phyloP scores from a whole-genome alignment of 1,140 invertebrate species.

The Tyrophagus putrescentiae region DNA sequence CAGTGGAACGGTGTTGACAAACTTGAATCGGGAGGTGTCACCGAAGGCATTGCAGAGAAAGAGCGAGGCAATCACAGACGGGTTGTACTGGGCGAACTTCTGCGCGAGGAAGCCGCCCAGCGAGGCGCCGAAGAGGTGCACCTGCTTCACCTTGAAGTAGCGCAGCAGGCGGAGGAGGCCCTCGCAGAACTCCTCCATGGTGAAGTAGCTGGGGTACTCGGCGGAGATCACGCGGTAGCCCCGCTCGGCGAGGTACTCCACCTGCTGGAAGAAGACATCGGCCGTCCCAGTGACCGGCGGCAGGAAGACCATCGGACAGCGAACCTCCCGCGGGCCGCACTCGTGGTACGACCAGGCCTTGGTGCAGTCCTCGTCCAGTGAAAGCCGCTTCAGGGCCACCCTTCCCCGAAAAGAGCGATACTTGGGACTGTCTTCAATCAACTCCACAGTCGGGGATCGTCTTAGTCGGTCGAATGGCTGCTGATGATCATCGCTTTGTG shows the following conservation, averaged over 20 bases:
- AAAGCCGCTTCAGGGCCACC: conserved; percentile 39
- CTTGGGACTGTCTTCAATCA: not conserved
- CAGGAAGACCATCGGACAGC: conserved; percentile 63
- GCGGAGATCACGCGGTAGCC: conserved; percentile 67
- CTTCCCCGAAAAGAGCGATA: conserved; percentile 17
- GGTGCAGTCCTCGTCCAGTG: conserved; percentile 56
- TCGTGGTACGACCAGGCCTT: conserved; percentile 81
- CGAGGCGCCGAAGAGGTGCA: conserved; percentile 75
- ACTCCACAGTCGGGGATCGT: not conserved
- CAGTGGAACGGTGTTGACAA: conserved; percentile 51
- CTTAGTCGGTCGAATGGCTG: no score
- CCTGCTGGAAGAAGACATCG: conserved; percentile 70
- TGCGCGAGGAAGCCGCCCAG: conserved; percentile 80
- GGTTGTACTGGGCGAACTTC: conserved; percentile 72
- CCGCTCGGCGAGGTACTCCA: conserved; percentile 55
- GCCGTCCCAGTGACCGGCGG: conserved; percentile 75
- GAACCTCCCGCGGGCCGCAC: conserved; percentile 60
- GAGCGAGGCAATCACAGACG: conserved; percentile 56
- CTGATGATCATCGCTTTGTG: no score
- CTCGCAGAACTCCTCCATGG: conserved; percentile 66
- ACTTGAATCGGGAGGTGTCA: conserved; percentile 74
- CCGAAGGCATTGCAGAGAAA: conserved; percentile 74
- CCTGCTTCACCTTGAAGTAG: conserved; percentile 58
- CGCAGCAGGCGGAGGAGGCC: conserved; percentile 69
- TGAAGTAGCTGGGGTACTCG: conserved; percentile 75